Conservation (phyloP, 1,140 invertebrate genomes). For the Megalopta genalis region DNA sequence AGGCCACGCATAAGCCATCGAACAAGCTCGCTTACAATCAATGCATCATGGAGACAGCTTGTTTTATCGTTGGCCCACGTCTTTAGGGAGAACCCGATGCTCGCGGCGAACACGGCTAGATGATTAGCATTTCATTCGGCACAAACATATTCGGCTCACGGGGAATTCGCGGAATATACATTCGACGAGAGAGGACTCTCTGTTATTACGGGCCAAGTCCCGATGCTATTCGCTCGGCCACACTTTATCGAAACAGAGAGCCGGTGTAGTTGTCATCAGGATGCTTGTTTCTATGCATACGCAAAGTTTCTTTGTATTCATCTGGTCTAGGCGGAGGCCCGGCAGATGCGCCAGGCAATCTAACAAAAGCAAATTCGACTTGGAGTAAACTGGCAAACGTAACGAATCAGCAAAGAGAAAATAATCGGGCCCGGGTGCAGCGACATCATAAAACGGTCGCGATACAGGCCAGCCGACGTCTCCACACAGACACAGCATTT, state of each 20-base stretch:
- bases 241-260: neutral
- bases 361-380: neutral
- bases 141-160: neutral
- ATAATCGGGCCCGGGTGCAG: conserved; percentile 12
- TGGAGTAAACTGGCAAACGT: neutral
- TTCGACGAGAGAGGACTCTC: neutral
- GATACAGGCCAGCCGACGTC: conserved; percentile 7
- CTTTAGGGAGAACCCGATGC: no score
- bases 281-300: conserved; percentile 26
- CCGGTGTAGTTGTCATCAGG: neutral
- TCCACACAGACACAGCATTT: conserved; percentile 43
- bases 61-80: no score
- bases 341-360: neutral
- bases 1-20: neutral
- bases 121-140: conserved; percentile 15
- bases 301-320: neutral
- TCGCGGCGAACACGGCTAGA: neutral
- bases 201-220: neutral
- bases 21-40: no score
- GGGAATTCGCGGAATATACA: neutral
- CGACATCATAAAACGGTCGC: conserved; percentile 40
- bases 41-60: no score
- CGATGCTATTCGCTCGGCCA: neutral
- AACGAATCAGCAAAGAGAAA: conserved; percentile 32
- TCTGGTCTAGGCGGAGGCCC: neutral